Base-by-base conservation (phyloP, 2,888 invertebrate species). In the Melinaea marsaeus region DNA sequence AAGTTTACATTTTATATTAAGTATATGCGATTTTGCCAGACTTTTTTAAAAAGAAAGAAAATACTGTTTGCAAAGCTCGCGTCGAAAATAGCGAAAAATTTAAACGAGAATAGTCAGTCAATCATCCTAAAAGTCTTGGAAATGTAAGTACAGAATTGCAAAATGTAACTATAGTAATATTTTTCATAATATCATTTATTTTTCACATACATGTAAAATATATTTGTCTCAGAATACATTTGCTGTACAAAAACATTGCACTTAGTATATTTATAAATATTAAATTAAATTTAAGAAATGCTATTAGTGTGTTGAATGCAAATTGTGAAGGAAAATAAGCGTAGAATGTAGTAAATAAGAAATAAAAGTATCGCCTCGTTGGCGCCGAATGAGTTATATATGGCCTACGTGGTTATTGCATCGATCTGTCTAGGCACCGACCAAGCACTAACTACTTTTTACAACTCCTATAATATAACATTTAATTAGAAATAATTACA, bases 341-440 rank as follows among this genome's bases (percentile, higher is more conserved):
- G 33, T 46, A 35, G 34, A 54, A 34, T 48, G 4, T 42, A 61
- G 54, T 66, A 58, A 61, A 58, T 47, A 58, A 48, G 45, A 32
- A 51, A 63, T 60, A 57, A 61, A 64, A 61, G 57, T 59, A 61
- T 34, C 62, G 62, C 58, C 60, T 47, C 48, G 60, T 51, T 35
- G 64, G 64, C 64, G 61, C 61, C 63, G 51, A 59, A 63, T 61
- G 58, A 58, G 48, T 58, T 63, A 57, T 62, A 58, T 63, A 65
- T 65, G 58, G 67, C 57, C 61, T 48, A 63, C 57, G 65, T 64
- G 62, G 64, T 66, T 64, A 64, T 61, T 62, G 47, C 61, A 64
- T 66, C 69, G 66, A 68, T 68, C 62, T 64, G 69, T 68, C 66
- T 68, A 61, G 63, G 54, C 61, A 58, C 60, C 66, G 47, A 33